Evolutionary conservation across 2,888 invertebrate species (phyloP).

Genomic region (Adelognathus sp.): DNA sequence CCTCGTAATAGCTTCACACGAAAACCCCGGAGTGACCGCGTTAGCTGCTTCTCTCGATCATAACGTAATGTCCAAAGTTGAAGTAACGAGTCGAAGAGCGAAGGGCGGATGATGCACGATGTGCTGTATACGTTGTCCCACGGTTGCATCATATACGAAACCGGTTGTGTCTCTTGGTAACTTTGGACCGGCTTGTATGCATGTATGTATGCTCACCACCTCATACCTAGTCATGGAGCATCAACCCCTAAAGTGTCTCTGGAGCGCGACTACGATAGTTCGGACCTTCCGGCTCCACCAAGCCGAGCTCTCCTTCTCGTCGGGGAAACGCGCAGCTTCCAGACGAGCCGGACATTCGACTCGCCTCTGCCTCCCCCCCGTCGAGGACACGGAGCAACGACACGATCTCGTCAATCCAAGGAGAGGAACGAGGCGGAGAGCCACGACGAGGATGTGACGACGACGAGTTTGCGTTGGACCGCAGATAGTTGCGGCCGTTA

Average conservation of each 20-base stretch:
- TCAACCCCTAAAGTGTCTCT: conserved; percentile 17
- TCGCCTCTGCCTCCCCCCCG: not conserved
- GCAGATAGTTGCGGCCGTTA: conserved; percentile 53
- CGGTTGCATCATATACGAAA: conserved; percentile 18
- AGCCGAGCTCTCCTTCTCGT: not conserved
- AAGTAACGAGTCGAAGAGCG: conserved; percentile 71
- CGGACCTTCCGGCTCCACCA: not conserved
- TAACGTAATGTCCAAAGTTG: conserved; percentile 68
- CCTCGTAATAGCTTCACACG: not conserved
- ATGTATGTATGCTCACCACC: not conserved
- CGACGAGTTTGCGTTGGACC: conserved; percentile 54
- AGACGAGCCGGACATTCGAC: conserved; percentile 21
- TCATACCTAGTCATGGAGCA: not conserved
- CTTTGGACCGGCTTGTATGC: conserved; percentile 18
- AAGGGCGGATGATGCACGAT: not conserved
- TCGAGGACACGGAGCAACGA: not conserved
- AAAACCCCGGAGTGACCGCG: conserved; percentile 20
- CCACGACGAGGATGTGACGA: conserved; percentile 27
- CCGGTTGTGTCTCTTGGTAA: conserved; percentile 14
- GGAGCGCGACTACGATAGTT: conserved; percentile 1
- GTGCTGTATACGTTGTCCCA: not conserved
- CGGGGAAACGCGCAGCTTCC: conserved; percentile 36
- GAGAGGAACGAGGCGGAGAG: conserved; percentile 10
- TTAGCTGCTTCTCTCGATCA: conserved; percentile 66
- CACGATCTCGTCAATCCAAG: conserved; percentile 13